Conservation (phyloP, 2,113 vertebrate species). For the Platycercus adscitus region DNA sequence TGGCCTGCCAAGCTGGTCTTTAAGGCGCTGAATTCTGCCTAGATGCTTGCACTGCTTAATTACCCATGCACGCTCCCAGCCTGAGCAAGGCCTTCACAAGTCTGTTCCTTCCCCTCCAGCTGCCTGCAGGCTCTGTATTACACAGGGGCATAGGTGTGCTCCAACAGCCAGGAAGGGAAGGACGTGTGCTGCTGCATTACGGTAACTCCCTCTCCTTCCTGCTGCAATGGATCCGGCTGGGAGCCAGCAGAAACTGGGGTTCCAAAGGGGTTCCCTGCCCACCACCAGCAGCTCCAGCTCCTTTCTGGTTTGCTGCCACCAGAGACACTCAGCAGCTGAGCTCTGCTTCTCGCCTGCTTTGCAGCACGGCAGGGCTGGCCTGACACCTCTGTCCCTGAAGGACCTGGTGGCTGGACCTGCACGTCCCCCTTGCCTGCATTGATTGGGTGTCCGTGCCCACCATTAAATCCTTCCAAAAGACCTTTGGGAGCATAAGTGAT, state of each 20-base stretch:
- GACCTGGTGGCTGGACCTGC: neutral
- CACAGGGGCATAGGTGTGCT: neutral
- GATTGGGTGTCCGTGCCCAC: neutral
- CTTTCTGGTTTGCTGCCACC: neutral
- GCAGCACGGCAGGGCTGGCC: neutral
- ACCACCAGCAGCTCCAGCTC: neutral
- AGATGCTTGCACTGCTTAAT: neutral
- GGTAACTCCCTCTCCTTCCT: neutral
- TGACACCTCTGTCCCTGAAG: accelerated
- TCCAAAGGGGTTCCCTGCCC: neutral
- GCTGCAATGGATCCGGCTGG: neutral
- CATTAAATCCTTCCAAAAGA: neutral
- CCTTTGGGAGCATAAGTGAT: neutral
- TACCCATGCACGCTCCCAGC: neutral
- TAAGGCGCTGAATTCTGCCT: neutral
- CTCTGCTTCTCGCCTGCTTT: neutral
- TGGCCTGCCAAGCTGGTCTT: neutral
- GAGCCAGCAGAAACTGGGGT: neutral
- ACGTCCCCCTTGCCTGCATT: neutral
- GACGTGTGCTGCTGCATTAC: neutral
- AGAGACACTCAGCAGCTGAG: neutral
- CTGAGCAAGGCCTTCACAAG: neutral
- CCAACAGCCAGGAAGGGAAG: neutral
- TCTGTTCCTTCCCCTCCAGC: neutral
- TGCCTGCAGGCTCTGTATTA: neutral